Conservation (phyloP, 2,888 invertebrate genomes). For the Drosophila hawaiiensis region DNA sequence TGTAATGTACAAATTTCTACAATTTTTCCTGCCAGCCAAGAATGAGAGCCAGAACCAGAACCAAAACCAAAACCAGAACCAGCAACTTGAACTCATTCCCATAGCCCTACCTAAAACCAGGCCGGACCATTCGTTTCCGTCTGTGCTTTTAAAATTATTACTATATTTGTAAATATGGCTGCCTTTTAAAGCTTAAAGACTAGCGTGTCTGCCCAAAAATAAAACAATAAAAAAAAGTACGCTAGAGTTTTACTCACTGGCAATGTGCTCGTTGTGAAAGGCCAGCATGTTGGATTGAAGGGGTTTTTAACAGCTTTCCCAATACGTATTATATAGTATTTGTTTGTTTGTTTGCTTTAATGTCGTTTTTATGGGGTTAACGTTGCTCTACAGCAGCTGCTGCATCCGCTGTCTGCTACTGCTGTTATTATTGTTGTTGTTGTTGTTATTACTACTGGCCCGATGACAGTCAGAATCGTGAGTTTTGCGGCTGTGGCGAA, state of each 20-base stretch:
- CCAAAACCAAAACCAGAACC: neutral
- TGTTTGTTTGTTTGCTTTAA: constrained; percentile 59
- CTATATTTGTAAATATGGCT: constrained; percentile 63
- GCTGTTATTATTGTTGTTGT: constrained; percentile 21
- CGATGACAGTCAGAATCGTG: constrained; percentile 54
- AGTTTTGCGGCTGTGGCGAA: constrained; percentile 45
- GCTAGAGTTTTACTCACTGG: constrained; percentile 81
- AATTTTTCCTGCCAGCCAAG: constrained; percentile 53
- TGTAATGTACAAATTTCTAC: constrained; percentile 71
- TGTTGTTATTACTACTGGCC: constrained; percentile 26
- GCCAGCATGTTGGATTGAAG: constrained; percentile 83
- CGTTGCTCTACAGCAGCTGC: constrained; percentile 54
- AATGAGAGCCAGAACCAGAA: constrained; percentile 17
- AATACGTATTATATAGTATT: constrained; percentile 47
- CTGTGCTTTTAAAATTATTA: constrained; percentile 81
- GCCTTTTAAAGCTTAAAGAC: constrained; percentile 39
- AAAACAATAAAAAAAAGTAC: constrained; percentile 5
- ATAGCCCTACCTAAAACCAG: neutral
- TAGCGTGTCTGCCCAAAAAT: neutral
- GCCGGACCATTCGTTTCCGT: constrained; percentile 27
- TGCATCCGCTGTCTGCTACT: constrained; percentile 40
- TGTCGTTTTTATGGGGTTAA: constrained; percentile 66
- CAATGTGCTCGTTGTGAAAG: constrained; percentile 85
- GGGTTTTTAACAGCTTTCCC: constrained; percentile 61
- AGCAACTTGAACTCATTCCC: neutral